These are phyloP conservation scores for Lasiurus borealis DNA, from an alignment of 2,113 vertebrate genomes.

Conservation along the genomic window DNA sequence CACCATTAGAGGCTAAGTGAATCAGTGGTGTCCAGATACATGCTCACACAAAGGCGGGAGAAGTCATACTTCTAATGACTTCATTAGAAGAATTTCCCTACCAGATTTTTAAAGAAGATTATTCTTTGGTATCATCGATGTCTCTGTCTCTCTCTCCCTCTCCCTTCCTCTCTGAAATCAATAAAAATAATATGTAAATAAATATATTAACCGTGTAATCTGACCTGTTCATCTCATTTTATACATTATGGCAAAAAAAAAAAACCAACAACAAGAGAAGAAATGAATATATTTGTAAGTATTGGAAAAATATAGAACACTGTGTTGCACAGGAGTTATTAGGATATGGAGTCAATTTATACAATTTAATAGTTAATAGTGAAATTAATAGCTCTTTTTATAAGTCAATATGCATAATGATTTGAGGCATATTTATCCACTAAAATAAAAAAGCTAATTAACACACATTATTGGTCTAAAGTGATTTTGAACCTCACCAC, in stretches of 20 bases:
- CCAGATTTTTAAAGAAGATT: not conserved
- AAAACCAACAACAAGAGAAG: not conserved
- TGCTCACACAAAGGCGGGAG: not conserved
- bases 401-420: not conserved
- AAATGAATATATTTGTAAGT: not conserved
- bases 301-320: not conserved
- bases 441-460: not conserved
- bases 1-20: not conserved
- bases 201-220: too few species aligned
- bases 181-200: too few species aligned
- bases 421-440: not conserved
- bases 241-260: not conserved
- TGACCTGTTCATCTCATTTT: too few species aligned
- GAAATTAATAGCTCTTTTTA: not conserved
- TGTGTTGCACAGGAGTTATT: not conserved
- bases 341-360: not conserved
- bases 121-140: too few species aligned
- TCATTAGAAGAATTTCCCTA: not conserved
- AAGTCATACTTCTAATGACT: not conserved
- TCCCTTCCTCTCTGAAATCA: too few species aligned
- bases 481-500: not conserved
- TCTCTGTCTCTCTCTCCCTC: not conserved
- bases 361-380: not conserved
- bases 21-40: not conserved
- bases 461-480: not conserved